phyloP scores from a whole-genome alignment of 1,140 invertebrate genomes.

The Grapholita molesta region DNA sequence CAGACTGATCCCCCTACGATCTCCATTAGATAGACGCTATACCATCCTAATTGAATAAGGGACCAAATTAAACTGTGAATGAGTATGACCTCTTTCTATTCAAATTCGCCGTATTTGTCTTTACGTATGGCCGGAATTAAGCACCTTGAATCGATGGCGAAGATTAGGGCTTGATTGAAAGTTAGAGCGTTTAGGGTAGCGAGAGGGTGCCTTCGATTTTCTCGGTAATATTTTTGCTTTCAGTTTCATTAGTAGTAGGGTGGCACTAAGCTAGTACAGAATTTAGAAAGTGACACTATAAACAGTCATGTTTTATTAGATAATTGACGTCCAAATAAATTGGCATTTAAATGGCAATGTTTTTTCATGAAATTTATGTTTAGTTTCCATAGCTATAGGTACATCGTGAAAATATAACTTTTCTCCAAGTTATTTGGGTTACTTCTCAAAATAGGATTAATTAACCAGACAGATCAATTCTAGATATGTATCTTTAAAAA shows the following conservation, averaged over 20 bases:
- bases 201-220: constrained; percentile 1
- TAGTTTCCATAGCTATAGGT: background rate
- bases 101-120: constrained; percentile 48
- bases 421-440: too few relatives aligned
- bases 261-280: background rate
- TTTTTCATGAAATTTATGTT: background rate
- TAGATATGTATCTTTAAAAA: too few relatives aligned
- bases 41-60: constrained; percentile 65
- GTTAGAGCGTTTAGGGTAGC: constrained; percentile 20
- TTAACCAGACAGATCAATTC: too few relatives aligned
- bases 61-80: constrained; percentile 62
- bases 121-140: constrained; percentile 37
- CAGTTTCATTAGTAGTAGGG: background rate
- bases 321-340: background rate
- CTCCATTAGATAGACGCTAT: constrained; percentile 58
- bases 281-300: background rate
- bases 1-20: constrained; percentile 60
- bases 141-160: constrained; percentile 31
- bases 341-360: background rate
- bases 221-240: constrained; percentile 7
- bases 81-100: constrained; percentile 68
- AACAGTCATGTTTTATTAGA: background rate
- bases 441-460: too few relatives aligned
- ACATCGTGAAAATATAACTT: too few relatives aligned
- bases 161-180: constrained; percentile 45